phyloP scores from a whole-genome alignment of 2,888 invertebrate genomes.

The Drosophila mercatorum region DNA sequence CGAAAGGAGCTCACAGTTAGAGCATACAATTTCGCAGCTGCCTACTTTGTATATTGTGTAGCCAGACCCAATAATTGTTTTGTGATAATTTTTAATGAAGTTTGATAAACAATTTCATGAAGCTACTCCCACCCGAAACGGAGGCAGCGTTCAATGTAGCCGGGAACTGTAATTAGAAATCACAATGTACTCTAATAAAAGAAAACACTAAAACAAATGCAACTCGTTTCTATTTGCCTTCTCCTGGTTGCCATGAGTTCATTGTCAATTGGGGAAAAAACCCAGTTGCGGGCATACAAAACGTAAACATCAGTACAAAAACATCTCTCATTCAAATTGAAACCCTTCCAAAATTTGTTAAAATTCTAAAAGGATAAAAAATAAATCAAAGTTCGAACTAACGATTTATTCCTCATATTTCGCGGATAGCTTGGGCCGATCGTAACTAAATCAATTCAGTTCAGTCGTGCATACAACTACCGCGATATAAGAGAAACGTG shows the following conservation, averaged over 20 bases:
- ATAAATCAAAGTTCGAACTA: conserved; percentile 73
- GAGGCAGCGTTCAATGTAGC: conserved; percentile 40
- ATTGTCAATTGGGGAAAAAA: conserved; percentile 15
- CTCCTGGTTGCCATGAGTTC: conserved; percentile 12
- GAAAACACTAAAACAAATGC: conserved; percentile 6
- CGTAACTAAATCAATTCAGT: conserved; percentile 47
- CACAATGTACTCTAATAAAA: conserved; percentile 42
- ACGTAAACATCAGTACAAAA: conserved; percentile 59
- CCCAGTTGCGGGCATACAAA: conserved; percentile 10
- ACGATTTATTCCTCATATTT: conserved; percentile 71
- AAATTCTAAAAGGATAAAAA: conserved; percentile 78
- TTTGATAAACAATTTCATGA: conserved; percentile 51
- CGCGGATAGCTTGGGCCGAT: conserved; percentile 59
- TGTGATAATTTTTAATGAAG: conserved; percentile 76
- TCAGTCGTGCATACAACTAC: conserved; percentile 46
- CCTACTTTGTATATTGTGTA: conserved; percentile 60
- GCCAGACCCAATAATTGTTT: conserved; percentile 77
- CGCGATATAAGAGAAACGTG: conserved; percentile 55
- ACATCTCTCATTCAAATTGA: conserved; percentile 74
- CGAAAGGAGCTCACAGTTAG: conserved; percentile 13
- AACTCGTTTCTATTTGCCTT: not conserved
- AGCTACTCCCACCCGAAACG: conserved; percentile 30
- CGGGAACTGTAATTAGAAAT: conserved; percentile 59
- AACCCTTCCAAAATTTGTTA: conserved; percentile 71
- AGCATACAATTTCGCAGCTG: conserved; percentile 30